Percentiles rank a stretch among this genome's conserved stretches.
phyloP scores from a whole-genome alignment of 2,888 invertebrate species.

The Eucriotettix oculatus region DNA sequence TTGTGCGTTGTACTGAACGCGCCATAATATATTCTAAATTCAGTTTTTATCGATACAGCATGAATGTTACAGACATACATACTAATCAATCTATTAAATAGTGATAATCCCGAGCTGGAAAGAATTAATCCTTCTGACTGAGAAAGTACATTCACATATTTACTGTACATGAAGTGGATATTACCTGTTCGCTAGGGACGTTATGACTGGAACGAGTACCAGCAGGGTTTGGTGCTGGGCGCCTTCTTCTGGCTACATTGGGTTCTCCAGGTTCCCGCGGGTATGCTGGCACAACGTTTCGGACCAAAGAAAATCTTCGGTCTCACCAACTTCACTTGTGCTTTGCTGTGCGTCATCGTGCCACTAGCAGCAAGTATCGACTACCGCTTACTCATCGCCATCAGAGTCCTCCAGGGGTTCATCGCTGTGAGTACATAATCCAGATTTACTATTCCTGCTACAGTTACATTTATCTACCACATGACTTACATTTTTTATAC shows the following conservation, averaged over 20 bases:
- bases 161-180: too few relatives aligned
- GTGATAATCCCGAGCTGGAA: too few relatives aligned
- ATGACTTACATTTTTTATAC: not conserved
- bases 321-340: constrained; percentile 41
- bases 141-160: too few relatives aligned
- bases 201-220: constrained; percentile 45
- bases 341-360: constrained; percentile 44
- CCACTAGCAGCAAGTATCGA: constrained; percentile 44
- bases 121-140: too few relatives aligned
- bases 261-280: constrained; percentile 53
- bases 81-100: too few relatives aligned
- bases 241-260: constrained; percentile 60
- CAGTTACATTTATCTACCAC: not conserved
- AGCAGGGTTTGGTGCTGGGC: constrained; percentile 44
- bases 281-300: constrained; percentile 44
- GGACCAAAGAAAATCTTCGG: constrained; percentile 59
- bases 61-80: too few relatives aligned
- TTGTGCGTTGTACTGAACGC: too few relatives aligned
- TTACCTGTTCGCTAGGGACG: constrained; percentile 10
- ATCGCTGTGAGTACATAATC: constrained; percentile 36
- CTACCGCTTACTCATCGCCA: constrained; percentile 34
- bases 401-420: constrained; percentile 50
- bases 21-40: too few relatives aligned
- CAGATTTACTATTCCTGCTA: not conserved
- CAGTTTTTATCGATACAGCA: too few relatives aligned